Percentiles rank a stretch among this genome's conserved stretches.
phyloP scores from a whole-genome alignment of 2,888 invertebrate species.

The Melikaiella ostensackeni region DNA sequence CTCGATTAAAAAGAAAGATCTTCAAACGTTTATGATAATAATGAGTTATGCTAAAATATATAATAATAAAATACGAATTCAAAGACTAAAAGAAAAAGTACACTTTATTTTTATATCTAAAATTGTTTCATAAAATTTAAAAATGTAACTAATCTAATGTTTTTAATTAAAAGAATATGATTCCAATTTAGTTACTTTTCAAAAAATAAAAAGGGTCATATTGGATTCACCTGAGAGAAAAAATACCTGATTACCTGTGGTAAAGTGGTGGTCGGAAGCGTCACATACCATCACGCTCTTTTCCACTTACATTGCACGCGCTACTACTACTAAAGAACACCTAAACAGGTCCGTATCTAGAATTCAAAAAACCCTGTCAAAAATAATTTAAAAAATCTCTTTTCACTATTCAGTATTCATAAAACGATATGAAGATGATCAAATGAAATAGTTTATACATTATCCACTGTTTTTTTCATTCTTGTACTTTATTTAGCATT shows the following conservation, averaged over 20 bases:
- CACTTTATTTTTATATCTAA: too few species aligned
- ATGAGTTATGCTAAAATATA: background rate
- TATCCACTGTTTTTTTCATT: background rate
- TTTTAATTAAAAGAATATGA: background rate
- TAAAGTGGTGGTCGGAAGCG: constrained; percentile 9
- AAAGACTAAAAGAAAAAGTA: background rate
- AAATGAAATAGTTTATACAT: background rate
- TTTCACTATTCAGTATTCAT: background rate
- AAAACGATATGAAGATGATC: background rate
- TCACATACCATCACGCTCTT: constrained; percentile 36
- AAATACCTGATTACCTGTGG: constrained; percentile 37
- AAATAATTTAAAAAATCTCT: background rate
- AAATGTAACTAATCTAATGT: background rate
- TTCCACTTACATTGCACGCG: constrained; percentile 13
- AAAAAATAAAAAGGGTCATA: background rate
- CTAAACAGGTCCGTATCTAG: background rate
- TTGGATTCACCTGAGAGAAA: constrained; percentile 9
- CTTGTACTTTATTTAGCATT: background rate
- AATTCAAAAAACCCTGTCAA: background rate
- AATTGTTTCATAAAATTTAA: background rate
- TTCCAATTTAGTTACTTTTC: background rate
- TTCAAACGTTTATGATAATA: too few species aligned
- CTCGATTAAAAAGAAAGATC: too few species aligned
- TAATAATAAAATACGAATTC: background rate
- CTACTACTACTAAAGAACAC: constrained; percentile 8